These are phyloP conservation scores for Sphecodes monilicornis DNA, from an alignment of 2,888 invertebrate genomes.

Conservation along the genomic window DNA sequence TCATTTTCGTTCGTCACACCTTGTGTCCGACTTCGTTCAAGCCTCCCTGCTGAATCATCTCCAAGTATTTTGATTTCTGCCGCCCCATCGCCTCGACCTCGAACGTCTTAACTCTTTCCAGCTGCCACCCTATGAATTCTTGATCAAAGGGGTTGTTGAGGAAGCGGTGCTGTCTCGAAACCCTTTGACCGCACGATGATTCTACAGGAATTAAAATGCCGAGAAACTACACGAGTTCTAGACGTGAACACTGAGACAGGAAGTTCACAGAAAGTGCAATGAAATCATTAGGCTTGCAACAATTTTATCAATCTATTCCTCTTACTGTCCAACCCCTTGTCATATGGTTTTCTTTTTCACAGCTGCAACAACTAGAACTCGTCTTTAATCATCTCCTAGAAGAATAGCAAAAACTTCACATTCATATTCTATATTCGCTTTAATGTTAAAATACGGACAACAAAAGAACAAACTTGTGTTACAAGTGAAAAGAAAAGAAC, in stretches of 20 bases:
- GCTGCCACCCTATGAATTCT: conserved; percentile 11
- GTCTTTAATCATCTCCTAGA: too few species aligned
- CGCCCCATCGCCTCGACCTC: not conserved
- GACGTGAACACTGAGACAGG: not conserved
- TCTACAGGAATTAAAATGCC: not conserved
- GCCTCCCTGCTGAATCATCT: conserved; percentile 48
- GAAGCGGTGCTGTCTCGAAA: not conserved
- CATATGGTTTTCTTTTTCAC: too few species aligned
- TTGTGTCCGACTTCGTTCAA: conserved; percentile 27
- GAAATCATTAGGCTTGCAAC: not conserved
- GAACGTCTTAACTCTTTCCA: conserved; percentile 37
- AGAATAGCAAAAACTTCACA: too few species aligned
- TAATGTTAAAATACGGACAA: too few species aligned
- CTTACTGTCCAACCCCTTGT: too few species aligned
- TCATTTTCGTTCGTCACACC: conserved; percentile 59
- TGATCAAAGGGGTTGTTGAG: conserved; percentile 13
- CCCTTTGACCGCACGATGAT: not conserved
- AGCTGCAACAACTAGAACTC: too few species aligned
- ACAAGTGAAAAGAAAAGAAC: too few species aligned
- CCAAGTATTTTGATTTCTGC: conserved; percentile 34
- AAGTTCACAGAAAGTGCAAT: not conserved
- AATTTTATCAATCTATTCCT: too few species aligned
- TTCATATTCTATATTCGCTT: too few species aligned
- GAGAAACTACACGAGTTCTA: not conserved
- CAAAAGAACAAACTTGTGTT: too few species aligned